Conservation (phyloP, 2,888 invertebrate genomes). For the Tetramorium bicarinatum region DNA sequence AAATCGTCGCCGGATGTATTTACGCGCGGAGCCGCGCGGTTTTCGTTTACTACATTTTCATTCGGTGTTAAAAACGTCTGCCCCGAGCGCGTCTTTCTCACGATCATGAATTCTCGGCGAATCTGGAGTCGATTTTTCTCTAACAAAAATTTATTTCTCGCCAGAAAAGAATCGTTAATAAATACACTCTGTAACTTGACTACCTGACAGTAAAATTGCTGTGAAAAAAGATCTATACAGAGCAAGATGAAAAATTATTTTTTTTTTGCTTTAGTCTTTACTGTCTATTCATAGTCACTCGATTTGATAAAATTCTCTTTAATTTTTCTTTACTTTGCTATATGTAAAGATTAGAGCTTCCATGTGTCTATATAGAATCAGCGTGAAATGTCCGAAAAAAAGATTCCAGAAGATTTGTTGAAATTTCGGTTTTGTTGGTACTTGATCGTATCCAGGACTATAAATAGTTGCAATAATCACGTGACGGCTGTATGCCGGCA, state of each 20-base stretch:
- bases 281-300: not conserved
- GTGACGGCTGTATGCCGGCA: conserved; percentile 65
- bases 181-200: not conserved
- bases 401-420: conserved; percentile 47
- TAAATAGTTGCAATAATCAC: conserved; percentile 75
- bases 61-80: conserved; percentile 1
- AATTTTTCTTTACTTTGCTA: not conserved
- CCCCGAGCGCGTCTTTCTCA: not conserved
- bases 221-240: not conserved
- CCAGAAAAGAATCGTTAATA: not conserved
- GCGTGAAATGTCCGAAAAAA: conserved; percentile 13
- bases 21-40: conserved; percentile 18
- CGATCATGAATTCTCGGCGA: conserved; percentile 2
- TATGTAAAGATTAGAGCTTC: not conserved
- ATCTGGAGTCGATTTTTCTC: conserved; percentile 9
- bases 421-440: conserved; percentile 67
- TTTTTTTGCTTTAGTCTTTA: not conserved
- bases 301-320: not conserved
- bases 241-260: not conserved
- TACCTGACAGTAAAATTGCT: not conserved
- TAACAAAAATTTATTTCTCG: conserved; percentile 11
- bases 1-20: conserved; percentile 42
- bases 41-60: conserved; percentile 13
- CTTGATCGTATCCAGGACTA: conserved; percentile 71
- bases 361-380: not conserved